These are phyloP conservation scores for Zoanthus sansibaricus DNA, from an alignment of 92 coral and sea anemone genomes.

Conservation along the genomic window DNA sequence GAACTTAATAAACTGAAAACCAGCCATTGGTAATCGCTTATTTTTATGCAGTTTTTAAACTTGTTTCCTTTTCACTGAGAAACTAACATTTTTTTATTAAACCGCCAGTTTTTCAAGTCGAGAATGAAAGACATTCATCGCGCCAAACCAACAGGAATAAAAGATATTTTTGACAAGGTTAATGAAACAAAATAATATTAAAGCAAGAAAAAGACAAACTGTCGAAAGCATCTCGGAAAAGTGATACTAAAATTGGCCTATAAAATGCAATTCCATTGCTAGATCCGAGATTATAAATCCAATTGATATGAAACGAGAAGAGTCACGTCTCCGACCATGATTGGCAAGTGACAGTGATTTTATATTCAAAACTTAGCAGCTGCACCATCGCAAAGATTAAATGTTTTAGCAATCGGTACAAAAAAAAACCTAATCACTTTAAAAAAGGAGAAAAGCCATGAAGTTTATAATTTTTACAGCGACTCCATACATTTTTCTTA, in stretches of 20 bases:
- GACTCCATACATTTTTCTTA: not conserved
- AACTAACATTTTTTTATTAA: not conserved
- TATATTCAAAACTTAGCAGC: slow-evolving; percentile 30
- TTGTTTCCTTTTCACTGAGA: not conserved
- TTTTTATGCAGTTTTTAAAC: slow-evolving; percentile 1
- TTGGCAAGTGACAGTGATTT: slow-evolving; percentile 28
- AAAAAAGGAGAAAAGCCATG: not conserved
- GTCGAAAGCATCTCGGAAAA: not conserved
- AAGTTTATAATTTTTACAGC: not conserved
- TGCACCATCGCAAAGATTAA: slow-evolving; percentile 25
- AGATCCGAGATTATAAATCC: slow-evolving; percentile 17
- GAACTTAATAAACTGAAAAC: not conserved
- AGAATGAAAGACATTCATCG: not conserved
- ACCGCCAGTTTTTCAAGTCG: slow-evolving; percentile 1
- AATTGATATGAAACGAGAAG: slow-evolving; percentile 16
- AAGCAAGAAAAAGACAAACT: not conserved
- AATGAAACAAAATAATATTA: not conserved
- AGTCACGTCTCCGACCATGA: slow-evolving; percentile 29
- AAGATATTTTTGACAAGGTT: not conserved
- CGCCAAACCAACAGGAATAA: slow-evolving; percentile 20
- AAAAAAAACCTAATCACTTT: not conserved
- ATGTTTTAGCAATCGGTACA: slow-evolving; percentile 11
- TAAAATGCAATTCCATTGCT: slow-evolving; percentile 31
- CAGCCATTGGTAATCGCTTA: not conserved
- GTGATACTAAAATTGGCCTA: not conserved